A percentile compares a stretch with the other conserved stretches of the same genome.
phyloP scores from a whole-genome alignment of 2,113 vertebrate species.

The Sclerurus mexicanus region DNA sequence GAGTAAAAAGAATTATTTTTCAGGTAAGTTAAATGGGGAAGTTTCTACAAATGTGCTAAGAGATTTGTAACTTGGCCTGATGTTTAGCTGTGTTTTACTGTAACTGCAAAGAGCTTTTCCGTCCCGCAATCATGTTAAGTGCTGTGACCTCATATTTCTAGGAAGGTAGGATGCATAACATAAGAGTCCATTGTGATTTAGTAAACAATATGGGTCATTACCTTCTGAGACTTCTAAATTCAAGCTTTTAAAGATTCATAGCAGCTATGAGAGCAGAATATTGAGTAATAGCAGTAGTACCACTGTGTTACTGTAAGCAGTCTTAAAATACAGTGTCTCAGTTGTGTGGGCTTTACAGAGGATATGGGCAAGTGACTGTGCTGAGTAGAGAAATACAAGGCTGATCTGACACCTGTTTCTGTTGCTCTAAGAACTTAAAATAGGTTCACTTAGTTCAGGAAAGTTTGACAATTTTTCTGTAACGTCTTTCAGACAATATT shows the following conservation, averaged over 20 bases:
- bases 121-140: not conserved
- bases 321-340: not conserved
- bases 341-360: not conserved
- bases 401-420: not conserved
- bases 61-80: not conserved
- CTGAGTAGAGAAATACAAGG: not conserved
- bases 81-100: not conserved
- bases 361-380: not conserved
- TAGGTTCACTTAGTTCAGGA: not conserved
- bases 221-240: not conserved
- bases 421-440: not conserved
- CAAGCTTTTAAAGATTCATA: not conserved
- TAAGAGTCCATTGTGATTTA: not conserved
- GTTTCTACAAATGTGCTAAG: not conserved
- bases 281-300: not conserved
- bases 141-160: not conserved
- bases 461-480: not conserved
- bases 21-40: not conserved
- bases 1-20: not conserved
- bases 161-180: not conserved
- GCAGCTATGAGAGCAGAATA: not conserved
- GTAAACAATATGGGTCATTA: not conserved
- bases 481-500: not conserved
- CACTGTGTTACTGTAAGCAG: not conserved
- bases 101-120: not conserved